A percentile compares a stretch with the other conserved stretches of the same genome.
phyloP scores from a whole-genome alignment of 2,888 invertebrate species.

The Orchesella flavescens region DNA sequence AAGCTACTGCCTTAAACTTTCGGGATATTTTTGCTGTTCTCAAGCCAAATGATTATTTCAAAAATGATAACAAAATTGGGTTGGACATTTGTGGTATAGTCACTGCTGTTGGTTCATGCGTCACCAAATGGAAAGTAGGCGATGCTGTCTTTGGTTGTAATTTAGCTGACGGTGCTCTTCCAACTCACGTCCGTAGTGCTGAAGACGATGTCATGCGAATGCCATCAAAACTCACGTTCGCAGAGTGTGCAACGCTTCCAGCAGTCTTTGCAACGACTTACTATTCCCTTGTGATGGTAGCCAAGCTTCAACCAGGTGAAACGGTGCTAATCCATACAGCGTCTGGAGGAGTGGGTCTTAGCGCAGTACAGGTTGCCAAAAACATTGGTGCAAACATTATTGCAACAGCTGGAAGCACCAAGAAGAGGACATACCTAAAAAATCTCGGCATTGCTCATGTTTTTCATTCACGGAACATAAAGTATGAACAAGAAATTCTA shows the following conservation, averaged over 20 bases:
- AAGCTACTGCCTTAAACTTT: slow-evolving; percentile 47
- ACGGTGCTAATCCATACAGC: slow-evolving; percentile 52
- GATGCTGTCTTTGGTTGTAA: slow-evolving; percentile 78
- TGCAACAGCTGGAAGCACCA: slow-evolving; percentile 54
- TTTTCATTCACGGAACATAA: slow-evolving; percentile 63
- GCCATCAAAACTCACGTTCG: slow-evolving; percentile 7
- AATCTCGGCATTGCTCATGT: slow-evolving; percentile 54
- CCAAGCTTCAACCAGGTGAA: slow-evolving; percentile 33
- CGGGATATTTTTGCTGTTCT: slow-evolving; percentile 54
- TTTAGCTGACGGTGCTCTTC: slow-evolving; percentile 19
- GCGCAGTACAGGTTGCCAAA: slow-evolving; percentile 36
- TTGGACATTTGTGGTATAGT: slow-evolving; percentile 54
- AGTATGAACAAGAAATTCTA: slow-evolving; percentile 49
- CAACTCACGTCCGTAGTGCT: slow-evolving; percentile 15
- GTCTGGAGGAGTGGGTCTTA: slow-evolving; percentile 53
- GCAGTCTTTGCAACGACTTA: slow-evolving; percentile 28
- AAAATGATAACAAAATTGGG: slow-evolving; percentile 35
- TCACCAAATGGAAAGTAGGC: slow-evolving; percentile 77
- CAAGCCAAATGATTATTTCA: slow-evolving; percentile 47
- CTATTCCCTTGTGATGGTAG: slow-evolving; percentile 22
- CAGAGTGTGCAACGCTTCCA: slow-evolving; percentile 22
- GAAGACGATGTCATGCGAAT: slow-evolving; percentile 9
- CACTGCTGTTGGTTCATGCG: neutral
- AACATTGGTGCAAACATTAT: slow-evolving; percentile 44
- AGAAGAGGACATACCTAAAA: slow-evolving; percentile 53